phyloP scores from a whole-genome alignment of 2,113 vertebrate genomes.

The Sula dactylatra region DNA sequence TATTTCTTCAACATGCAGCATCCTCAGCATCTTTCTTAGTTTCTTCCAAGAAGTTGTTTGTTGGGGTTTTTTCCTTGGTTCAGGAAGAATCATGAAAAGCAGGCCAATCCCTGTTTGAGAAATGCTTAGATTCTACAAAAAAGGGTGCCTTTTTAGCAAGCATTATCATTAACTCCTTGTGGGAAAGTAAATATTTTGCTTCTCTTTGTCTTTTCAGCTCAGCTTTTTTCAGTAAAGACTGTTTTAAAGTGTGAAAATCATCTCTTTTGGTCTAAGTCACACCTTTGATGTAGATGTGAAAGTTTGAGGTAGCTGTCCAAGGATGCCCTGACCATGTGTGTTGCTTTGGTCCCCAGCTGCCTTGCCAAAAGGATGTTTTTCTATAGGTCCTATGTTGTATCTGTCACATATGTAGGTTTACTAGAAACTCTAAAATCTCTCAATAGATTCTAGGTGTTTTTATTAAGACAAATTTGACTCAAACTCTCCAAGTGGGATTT shows the following conservation, averaged over 20 bases:
- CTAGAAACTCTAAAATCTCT: background rate
- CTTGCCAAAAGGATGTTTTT: background rate
- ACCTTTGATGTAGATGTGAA: background rate
- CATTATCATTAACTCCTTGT: background rate
- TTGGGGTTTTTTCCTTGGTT: background rate
- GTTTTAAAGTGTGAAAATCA: background rate
- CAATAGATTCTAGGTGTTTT: background rate
- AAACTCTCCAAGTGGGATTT: background rate
- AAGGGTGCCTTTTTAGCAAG: background rate
- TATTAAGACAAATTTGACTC: background rate
- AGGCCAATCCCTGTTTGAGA: background rate
- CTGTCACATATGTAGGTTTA: background rate
- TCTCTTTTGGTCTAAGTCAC: background rate
- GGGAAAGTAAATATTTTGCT: background rate
- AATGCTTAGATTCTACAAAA: background rate
- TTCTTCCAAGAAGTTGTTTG: background rate
- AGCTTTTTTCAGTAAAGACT: background rate
- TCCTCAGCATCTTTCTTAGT: background rate
- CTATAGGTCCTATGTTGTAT: background rate
- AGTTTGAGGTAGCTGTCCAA: background rate
- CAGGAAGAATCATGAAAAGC: background rate
- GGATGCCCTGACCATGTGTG: rapidly evolving
- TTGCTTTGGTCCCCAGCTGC: background rate
- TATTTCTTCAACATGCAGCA: background rate
- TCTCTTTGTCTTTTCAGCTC: background rate